Conservation (phyloP, 2,888 invertebrate genomes). For the Drosophila greeni region DNA sequence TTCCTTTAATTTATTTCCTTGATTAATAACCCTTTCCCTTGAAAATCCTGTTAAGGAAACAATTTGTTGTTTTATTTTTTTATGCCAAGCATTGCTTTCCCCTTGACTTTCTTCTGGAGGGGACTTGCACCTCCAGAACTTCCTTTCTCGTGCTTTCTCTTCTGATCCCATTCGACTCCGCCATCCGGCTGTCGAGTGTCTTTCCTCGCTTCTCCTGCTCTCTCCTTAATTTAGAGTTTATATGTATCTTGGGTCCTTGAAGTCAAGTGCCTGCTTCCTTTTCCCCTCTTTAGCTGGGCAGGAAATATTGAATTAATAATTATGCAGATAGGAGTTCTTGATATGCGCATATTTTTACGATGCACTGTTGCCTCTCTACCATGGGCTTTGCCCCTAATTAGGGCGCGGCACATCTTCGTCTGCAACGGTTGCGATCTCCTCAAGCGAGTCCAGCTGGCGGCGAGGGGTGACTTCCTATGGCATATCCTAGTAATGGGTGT, state of each 20-base stretch:
- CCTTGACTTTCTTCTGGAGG: slow-evolving; percentile 19
- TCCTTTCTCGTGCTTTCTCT: slow-evolving; percentile 60
- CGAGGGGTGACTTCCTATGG: slow-evolving; percentile 8
- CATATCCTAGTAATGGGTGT: slow-evolving; percentile 18
- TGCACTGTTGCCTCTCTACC: slow-evolving; percentile 10
- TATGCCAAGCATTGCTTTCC: background rate
- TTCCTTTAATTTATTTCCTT: background rate
- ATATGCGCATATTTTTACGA: slow-evolving; percentile 43
- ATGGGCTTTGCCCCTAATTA: slow-evolving; percentile 50
- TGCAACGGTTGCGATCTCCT: slow-evolving; percentile 49
- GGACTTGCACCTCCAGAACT: slow-evolving; percentile 12
- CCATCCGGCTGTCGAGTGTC: slow-evolving; percentile 59
- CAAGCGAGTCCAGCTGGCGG: slow-evolving; percentile 49
- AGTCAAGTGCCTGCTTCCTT: slow-evolving; percentile 64
- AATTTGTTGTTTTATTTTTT: background rate
- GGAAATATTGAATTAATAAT: slow-evolving; percentile 69
- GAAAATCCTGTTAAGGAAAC: slow-evolving; percentile 4
- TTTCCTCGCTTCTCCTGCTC: slow-evolving; percentile 18
- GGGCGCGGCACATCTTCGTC: slow-evolving; percentile 32
- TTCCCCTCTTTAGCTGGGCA: slow-evolving; percentile 28
- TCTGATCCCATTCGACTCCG: slow-evolving; percentile 67
- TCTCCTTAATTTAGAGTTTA: slow-evolving; percentile 12
- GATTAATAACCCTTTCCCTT: background rate
- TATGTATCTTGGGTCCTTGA: slow-evolving; percentile 49
- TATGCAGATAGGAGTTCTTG: slow-evolving; percentile 45